Evolutionary conservation across 2,113 vertebrate genomes (phyloP).

Genomic region (Myrmecobius fasciatus): DNA sequence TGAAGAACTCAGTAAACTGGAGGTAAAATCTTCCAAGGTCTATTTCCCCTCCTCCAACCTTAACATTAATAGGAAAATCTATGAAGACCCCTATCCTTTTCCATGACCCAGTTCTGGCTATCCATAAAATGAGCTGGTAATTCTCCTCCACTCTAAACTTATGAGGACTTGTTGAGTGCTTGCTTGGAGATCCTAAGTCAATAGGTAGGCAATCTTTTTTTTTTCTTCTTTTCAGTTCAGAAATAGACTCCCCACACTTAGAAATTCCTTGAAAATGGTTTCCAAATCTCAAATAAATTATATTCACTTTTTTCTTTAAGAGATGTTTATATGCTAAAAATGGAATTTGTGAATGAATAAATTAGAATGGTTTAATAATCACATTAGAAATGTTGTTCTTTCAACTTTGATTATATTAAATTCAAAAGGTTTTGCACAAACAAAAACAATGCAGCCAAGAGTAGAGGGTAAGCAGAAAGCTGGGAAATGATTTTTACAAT

Average conservation of each 20-base stretch:
- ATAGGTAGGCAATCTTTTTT: background rate
- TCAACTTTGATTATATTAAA: too few relatives aligned
- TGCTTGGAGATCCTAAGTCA: background rate
- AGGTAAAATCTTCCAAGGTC: background rate
- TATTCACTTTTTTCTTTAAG: background rate
- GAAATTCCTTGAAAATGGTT: background rate
- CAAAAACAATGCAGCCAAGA: too few relatives aligned
- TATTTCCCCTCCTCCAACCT: background rate
- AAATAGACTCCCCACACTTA: background rate
- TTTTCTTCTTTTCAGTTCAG: background rate
- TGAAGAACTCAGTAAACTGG: constrained; percentile 52
- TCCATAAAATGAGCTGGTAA: background rate
- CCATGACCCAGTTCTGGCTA: background rate
- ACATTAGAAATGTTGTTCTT: background rate
- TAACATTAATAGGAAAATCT: background rate
- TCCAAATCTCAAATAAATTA: background rate
- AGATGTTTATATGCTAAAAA: background rate
- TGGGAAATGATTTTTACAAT: too few relatives aligned
- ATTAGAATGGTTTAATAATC: background rate
- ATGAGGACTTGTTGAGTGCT: background rate
- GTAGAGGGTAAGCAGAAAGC: too few relatives aligned
- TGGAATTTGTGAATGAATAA: background rate
- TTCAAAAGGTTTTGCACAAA: too few relatives aligned
- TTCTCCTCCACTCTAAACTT: background rate
- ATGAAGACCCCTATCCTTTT: background rate